phyloP scores from a whole-genome alignment of 2,797 vertebrate species.

The Anguilla megastoma region DNA sequence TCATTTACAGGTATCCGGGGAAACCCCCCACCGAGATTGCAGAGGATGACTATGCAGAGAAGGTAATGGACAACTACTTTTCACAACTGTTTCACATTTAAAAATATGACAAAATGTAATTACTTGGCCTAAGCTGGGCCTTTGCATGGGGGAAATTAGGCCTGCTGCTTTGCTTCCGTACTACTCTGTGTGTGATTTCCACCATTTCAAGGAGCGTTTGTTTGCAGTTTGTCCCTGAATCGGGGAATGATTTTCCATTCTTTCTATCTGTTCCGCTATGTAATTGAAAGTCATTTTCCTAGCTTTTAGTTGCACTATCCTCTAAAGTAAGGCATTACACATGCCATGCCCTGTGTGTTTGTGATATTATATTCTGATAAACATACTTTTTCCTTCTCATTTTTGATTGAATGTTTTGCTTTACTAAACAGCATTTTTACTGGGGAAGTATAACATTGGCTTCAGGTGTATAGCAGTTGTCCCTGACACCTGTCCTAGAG shows the following conservation, averaged over 20 bases:
- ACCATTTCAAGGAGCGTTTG: not conserved
- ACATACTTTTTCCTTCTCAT: not conserved
- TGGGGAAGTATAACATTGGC: not conserved
- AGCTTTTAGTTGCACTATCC: too few relatives aligned
- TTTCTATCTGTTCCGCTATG: not conserved
- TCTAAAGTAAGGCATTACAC: too few relatives aligned
- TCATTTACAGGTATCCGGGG: constrained; percentile 88
- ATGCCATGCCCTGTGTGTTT: too few relatives aligned
- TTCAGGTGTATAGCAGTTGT: not conserved
- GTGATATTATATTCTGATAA: too few relatives aligned
- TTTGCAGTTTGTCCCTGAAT: not conserved
- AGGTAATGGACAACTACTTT: constrained; percentile 68
- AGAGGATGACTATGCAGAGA: constrained; percentile 78
- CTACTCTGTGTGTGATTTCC: not conserved
- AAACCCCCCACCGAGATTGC: constrained; percentile 82
- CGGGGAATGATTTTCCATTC: not conserved
- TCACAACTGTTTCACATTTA: not conserved
- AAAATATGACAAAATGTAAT: not conserved
- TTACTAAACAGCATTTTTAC: not conserved
- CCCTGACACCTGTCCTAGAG: not conserved
- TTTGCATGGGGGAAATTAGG: not conserved
- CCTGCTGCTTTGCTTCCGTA: not conserved
- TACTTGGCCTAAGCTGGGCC: not conserved
- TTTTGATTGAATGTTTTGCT: not conserved
- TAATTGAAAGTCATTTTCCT: too few relatives aligned